These are phyloP conservation scores for Siniperca obscura DNA, from an alignment of 2,797 vertebrate genomes.

Conservation along the genomic window DNA sequence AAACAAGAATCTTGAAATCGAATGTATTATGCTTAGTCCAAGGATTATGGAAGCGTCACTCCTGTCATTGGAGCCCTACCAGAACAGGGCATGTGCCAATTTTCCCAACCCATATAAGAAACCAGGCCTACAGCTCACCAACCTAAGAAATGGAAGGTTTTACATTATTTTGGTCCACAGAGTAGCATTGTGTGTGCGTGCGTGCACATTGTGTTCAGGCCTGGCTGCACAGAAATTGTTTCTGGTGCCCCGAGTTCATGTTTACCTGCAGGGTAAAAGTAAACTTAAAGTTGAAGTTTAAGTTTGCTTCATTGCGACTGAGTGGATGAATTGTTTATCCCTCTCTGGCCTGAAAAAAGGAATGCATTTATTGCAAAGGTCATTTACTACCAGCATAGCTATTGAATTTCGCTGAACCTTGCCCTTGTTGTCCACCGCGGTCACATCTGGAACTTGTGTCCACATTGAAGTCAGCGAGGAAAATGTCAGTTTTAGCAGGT, in stretches of 20 bases:
- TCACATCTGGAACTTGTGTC: conserved; percentile 32
- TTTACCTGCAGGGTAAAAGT: conserved; percentile 53
- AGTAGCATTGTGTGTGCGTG: not conserved
- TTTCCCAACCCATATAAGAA: not conserved
- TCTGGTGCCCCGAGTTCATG: conserved; percentile 36
- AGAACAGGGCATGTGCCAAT: not conserved
- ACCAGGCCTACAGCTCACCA: not conserved
- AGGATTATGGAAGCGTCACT: not conserved
- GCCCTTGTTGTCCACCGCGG: not conserved
- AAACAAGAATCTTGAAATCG: not conserved
- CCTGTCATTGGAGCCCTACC: not conserved
- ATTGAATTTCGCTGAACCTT: conserved; percentile 55
- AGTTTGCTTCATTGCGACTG: conserved; percentile 44
- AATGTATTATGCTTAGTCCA: not conserved
- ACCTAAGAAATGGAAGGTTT: conserved; percentile 11
- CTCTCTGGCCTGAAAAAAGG: conserved; percentile 25
- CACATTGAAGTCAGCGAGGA: conserved; percentile 7
- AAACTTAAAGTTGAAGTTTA: conserved; percentile 35
- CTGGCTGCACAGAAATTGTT: conserved; percentile 27
- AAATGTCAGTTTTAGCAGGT: conserved; percentile 34
- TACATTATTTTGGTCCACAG: conserved; percentile 7
- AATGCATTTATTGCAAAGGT: conserved; percentile 66
- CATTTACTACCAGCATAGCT: conserved; percentile 48
- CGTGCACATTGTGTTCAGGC: conserved; percentile 3
- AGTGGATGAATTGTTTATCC: conserved; percentile 55